Conservation (phyloP, 2,888 invertebrate genomes). For the Adela reaumurella region DNA sequence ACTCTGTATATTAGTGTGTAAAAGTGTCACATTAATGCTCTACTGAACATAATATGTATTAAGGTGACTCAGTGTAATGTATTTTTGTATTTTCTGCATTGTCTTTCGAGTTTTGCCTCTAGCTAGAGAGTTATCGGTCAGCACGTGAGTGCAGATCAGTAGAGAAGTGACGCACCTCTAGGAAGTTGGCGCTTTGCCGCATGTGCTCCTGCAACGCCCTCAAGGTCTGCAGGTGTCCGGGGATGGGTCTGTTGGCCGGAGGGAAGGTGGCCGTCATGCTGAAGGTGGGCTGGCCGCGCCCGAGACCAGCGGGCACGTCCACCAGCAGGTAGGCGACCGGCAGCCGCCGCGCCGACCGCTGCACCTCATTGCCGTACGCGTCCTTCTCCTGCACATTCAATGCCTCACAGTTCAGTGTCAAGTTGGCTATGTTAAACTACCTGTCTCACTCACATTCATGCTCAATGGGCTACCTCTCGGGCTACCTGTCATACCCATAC, state of each 20-base stretch:
- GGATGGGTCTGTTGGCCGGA: slow-evolving; percentile 32
- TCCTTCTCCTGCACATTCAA: slow-evolving; percentile 79
- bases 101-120: no score
- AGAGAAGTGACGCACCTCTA: slow-evolving; percentile 42
- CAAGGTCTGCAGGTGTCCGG: slow-evolving; percentile 28
- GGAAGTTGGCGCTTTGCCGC: slow-evolving; percentile 51
- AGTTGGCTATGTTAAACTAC: not conserved
- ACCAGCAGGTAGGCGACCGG: slow-evolving; percentile 97
- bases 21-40: no score
- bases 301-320: slow-evolving; percentile 69
- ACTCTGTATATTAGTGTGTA: no score
- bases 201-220: slow-evolving; percentile 33
- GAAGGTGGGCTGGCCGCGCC: slow-evolving; percentile 11
- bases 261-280: slow-evolving; percentile 24
- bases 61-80: no score
- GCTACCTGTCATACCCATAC: no score
- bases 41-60: no score
- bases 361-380: slow-evolving; percentile 95
- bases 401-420: slow-evolving; percentile 6
- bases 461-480: no score
- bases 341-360: slow-evolving; percentile 86
- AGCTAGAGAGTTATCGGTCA: no score
- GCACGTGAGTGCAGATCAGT: no score
- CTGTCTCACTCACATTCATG: no score
- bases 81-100: no score